Base-by-base conservation (phyloP, 2,113 vertebrate genomes). In the Polypterus senegalus region DNA sequence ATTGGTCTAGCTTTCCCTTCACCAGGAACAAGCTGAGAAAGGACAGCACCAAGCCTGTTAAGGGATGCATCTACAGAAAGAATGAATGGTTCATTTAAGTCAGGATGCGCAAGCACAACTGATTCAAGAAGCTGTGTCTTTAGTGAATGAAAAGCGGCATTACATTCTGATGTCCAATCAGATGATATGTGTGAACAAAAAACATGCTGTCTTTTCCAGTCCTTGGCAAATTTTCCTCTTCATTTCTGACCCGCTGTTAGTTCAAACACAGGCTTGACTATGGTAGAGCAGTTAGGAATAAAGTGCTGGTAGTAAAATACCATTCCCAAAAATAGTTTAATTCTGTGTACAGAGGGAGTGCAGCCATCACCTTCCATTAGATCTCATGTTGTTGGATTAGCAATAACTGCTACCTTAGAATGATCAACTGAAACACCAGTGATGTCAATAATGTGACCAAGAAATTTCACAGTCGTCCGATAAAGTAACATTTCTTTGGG, bases 221-320 rank as follows among this genome's bases (percentile, higher is more conserved):
- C 27, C 2, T 49, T 61, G 43, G 44, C 44, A 54, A 54, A 54
- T 9, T 54, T 54, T 4, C 7, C 4, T 4, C 58, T 52, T 51
- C n/a, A 56, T 27, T 4, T 60, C 3, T 7, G 4, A 46, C 43
- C 52, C 45, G 54, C 7, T 7, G 46, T 59, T 6, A 67, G 52
- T 10, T 63, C 47, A 8, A 67, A 63, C 7, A 63, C 9, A 46
- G 60, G 60, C 47, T 53, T 62, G 5, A 51, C 48, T 10, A 63
- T 48, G 7, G 60, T 47, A n/a, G 53, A 61, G 45, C 65, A 66
- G 6, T 61, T 60, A 9, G 3, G 3, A 10, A 65, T 59, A 45
- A 65, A 65, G 5, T 52, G 46, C 51, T 68, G 66, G 48, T 65
- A 65, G 63, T 57, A 64, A 49, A 64, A 48, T 4, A 67, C 61